These are phyloP conservation scores for Sebastes hubbsi DNA, from an alignment of 2,797 vertebrate genomes.

Conservation along the genomic window DNA sequence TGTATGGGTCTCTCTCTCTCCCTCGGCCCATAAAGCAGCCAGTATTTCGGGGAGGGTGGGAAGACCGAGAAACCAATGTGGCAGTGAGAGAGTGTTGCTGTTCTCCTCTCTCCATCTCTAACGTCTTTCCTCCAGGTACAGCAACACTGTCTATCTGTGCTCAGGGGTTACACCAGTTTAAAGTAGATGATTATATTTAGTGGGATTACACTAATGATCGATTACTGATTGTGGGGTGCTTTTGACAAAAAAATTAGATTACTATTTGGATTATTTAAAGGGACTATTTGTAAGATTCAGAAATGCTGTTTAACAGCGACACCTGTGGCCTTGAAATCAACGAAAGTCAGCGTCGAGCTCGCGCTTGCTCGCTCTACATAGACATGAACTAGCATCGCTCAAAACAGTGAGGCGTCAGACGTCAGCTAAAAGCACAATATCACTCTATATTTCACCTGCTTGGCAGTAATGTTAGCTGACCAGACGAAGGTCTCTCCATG, in stretches of 20 bases:
- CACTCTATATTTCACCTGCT: too few relatives aligned
- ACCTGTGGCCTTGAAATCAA: too few relatives aligned
- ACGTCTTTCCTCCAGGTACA: background rate
- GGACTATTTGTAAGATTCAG: too few relatives aligned
- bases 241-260: background rate
- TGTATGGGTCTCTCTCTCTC: constrained; percentile 35
- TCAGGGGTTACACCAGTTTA: background rate
- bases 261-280: background rate
- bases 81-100: background rate
- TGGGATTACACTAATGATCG: background rate
- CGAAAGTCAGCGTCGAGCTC: too few relatives aligned
- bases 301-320: too few relatives aligned
- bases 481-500: too few relatives aligned
- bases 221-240: background rate
- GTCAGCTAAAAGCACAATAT: too few relatives aligned
- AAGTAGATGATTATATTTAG: background rate
- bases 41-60: constrained; percentile 57
- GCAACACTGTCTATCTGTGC: background rate
- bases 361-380: too few relatives aligned
- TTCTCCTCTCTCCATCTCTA: background rate
- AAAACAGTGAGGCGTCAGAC: too few relatives aligned
- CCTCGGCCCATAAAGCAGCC: constrained; percentile 39
- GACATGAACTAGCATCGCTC: too few relatives aligned
- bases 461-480: too few relatives aligned
- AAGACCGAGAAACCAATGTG: constrained; percentile 10